These are phyloP conservation scores for Microtus ochrogaster DNA, from an alignment of 2,113 vertebrate species.

Conservation along the genomic window DNA sequence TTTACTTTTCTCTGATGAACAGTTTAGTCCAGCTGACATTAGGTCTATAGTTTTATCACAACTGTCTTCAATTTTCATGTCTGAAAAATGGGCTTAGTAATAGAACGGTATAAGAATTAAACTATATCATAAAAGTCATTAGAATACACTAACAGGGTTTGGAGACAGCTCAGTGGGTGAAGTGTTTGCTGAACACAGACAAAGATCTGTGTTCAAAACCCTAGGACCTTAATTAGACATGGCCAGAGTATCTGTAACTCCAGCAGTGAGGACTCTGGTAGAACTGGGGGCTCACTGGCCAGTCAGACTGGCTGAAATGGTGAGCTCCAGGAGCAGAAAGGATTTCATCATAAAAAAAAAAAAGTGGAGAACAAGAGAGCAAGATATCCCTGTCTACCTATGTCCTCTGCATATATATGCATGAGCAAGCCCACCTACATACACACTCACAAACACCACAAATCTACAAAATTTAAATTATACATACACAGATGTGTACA, in stretches of 20 bases:
- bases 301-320: too few species aligned
- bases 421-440: not conserved
- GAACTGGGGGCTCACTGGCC: not conserved
- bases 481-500: not conserved
- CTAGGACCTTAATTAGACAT: not conserved
- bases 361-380: not conserved
- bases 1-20: not conserved
- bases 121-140: not conserved
- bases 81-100: not conserved
- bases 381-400: not conserved
- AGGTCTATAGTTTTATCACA: not conserved
- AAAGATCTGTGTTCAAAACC: not conserved
- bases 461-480: not conserved
- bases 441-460: not conserved
- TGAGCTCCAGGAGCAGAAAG: not conserved
- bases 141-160: not conserved
- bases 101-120: constrained; percentile 15
- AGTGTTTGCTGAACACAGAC: not conserved
- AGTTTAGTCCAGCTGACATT: not conserved
- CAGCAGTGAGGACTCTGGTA: too few species aligned
- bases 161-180: not conserved
- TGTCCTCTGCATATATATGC: not conserved
- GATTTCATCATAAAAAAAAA: not conserved
- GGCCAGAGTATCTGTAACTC: not conserved
- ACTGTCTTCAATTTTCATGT: not conserved